Percentiles rank a stretch among this genome's conserved stretches.
These are phyloP conservation scores for Melanogrammus aeglefinus DNA, from an alignment of 2,797 vertebrate species.

Conservation along the genomic window DNA sequence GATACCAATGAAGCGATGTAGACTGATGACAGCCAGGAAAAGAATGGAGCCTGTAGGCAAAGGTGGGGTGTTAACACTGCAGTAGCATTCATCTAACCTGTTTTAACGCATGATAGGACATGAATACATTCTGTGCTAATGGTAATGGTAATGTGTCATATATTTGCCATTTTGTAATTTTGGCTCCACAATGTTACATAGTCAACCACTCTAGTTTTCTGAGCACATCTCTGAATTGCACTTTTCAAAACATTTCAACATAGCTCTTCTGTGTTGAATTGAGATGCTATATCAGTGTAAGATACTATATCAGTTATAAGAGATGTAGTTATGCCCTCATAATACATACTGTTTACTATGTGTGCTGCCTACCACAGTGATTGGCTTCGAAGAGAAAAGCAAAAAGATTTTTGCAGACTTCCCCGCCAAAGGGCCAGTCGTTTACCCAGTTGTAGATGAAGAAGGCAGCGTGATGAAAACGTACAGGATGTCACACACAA, in stretches of 20 bases:
- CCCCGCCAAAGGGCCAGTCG: conserved; percentile 89
- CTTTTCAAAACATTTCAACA: not conserved
- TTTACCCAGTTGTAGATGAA: conserved; percentile 90
- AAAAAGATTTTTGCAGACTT: conserved; percentile 88
- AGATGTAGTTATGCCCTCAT: not conserved
- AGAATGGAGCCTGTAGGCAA: conserved; percentile 76
- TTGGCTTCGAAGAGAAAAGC: conserved; percentile 96
- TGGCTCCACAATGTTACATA: no score
- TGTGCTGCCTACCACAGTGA: conserved; percentile 79
- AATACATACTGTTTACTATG: no score
- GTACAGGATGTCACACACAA: conserved; percentile 86
- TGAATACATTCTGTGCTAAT: no score
- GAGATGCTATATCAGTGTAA: no score
- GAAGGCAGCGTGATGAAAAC: conserved; percentile 88
- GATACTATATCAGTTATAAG: no score
- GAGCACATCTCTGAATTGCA: no score
- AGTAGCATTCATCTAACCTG: no score
- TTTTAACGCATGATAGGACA: no score
- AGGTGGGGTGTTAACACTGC: not conserved
- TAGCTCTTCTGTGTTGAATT: no score
- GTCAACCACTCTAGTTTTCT: no score
- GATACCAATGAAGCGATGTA: conserved; percentile 89
- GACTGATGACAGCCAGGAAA: conserved; percentile 93
- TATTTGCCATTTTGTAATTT: no score
- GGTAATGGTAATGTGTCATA: no score